Conservation (phyloP, 2,113 vertebrate genomes). For the Phrynosoma platyrhinos region DNA sequence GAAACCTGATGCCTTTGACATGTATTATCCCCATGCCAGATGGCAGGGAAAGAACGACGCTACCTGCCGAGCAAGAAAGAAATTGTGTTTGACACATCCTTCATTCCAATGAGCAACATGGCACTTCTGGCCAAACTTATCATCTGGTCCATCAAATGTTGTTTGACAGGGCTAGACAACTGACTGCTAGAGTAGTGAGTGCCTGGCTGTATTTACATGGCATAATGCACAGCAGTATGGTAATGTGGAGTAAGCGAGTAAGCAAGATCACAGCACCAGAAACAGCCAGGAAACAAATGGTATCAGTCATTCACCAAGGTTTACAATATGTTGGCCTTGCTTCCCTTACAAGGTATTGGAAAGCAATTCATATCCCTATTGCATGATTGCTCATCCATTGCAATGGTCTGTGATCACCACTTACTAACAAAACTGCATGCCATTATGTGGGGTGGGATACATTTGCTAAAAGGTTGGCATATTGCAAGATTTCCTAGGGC, state of each 20-base stretch:
- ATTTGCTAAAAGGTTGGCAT: not conserved
- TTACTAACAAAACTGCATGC: not conserved
- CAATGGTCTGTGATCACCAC: not conserved
- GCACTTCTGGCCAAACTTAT: constrained; percentile 59
- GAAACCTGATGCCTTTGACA: constrained; percentile 55
- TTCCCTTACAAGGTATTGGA: not conserved
- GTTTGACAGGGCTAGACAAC: constrained; percentile 59
- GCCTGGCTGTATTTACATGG: constrained; percentile 24
- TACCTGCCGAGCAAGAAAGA: constrained; percentile 38
- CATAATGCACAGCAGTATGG: constrained; percentile 29
- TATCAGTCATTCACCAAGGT: not conserved
- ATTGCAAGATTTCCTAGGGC: not conserved
- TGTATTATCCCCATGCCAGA: constrained; percentile 53
- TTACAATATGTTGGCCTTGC: not conserved
- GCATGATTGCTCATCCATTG: not conserved
- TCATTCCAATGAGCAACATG: constrained; percentile 57
- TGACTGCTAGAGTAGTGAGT: constrained; percentile 48
- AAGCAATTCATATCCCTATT: not conserved
- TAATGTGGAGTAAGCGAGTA: not conserved
- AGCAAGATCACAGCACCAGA: constrained; percentile 11
- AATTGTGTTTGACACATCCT: constrained; percentile 68
- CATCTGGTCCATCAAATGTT: constrained; percentile 52
- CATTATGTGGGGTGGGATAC: no score
- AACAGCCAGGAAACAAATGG: not conserved
- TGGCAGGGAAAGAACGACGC: constrained; percentile 45